These are phyloP conservation scores for Bubalus kerabau DNA, from an alignment of 2,113 vertebrate species.

Conservation along the genomic window DNA sequence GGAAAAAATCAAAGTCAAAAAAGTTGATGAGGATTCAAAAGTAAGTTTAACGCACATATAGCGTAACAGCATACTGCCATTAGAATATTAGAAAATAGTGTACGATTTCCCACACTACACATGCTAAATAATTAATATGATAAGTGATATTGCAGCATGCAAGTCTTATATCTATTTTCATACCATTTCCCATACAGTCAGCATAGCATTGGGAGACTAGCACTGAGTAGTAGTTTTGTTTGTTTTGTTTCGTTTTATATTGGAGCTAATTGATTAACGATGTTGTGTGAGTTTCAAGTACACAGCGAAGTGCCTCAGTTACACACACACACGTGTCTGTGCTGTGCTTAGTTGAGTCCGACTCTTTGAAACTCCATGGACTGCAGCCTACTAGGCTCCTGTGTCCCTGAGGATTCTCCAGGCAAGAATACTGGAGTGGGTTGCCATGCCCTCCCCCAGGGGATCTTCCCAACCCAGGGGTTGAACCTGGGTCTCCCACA, in stretches of 20 bases:
- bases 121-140: not conserved
- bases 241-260: not conserved
- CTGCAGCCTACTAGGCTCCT: not conserved
- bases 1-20: conserved; percentile 55
- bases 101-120: not conserved
- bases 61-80: not conserved
- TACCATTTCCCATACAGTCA: not conserved
- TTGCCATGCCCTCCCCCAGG: not conserved
- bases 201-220: not conserved
- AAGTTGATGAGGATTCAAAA: conserved; percentile 41
- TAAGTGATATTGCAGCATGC: not conserved
- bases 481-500: not conserved
- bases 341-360: fast-evolving
- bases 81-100: not conserved
- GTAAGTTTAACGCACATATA: conserved; percentile 30
- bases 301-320: not conserved
- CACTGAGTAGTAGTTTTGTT: not conserved
- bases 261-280: not conserved
- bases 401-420: not conserved
- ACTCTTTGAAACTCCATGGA: not conserved
- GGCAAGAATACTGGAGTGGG: fast-evolving
- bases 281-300: not conserved
- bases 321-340: not conserved
- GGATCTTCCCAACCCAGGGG: not conserved
- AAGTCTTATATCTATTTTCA: not conserved